Conservation (phyloP, 2,888 invertebrate genomes). For the Plebejus anna region DNA sequence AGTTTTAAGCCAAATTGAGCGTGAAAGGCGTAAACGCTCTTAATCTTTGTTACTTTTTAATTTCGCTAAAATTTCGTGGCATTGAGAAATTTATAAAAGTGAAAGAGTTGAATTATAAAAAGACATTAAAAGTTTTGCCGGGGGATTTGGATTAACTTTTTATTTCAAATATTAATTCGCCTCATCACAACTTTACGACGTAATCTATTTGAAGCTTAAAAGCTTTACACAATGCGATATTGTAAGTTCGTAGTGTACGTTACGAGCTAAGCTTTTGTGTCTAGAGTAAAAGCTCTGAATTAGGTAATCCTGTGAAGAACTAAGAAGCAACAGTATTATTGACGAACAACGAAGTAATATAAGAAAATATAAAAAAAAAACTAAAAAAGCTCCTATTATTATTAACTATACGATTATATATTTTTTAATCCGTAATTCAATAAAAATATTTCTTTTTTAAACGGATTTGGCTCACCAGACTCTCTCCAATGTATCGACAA, state of each 20-base stretch:
- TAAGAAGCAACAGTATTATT: neutral
- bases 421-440: too few species aligned
- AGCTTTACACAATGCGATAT: slow-evolving; percentile 1
- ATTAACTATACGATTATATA: too few species aligned
- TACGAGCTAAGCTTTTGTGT: neutral
- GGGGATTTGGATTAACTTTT: neutral
- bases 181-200: slow-evolving; percentile 11
- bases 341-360: neutral
- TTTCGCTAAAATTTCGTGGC: slow-evolving; percentile 16
- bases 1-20: too few species aligned
- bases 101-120: slow-evolving; percentile 21
- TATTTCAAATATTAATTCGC: slow-evolving; percentile 14
- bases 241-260: slow-evolving; percentile 3
- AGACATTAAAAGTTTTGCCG: slow-evolving; percentile 10
- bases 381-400: neutral
- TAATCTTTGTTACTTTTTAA: slow-evolving; percentile 27
- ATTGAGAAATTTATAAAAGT: slow-evolving; percentile 18
- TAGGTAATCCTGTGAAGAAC: neutral
- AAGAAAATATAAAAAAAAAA: neutral
- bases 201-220: neutral
- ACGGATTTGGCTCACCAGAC: too few species aligned
- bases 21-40: neutral
- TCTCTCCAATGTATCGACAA: too few species aligned
- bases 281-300: neutral
- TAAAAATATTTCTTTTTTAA: too few species aligned